Conservation (phyloP, 2,797 vertebrate species). For the Hydrocynus forskahlii region DNA sequence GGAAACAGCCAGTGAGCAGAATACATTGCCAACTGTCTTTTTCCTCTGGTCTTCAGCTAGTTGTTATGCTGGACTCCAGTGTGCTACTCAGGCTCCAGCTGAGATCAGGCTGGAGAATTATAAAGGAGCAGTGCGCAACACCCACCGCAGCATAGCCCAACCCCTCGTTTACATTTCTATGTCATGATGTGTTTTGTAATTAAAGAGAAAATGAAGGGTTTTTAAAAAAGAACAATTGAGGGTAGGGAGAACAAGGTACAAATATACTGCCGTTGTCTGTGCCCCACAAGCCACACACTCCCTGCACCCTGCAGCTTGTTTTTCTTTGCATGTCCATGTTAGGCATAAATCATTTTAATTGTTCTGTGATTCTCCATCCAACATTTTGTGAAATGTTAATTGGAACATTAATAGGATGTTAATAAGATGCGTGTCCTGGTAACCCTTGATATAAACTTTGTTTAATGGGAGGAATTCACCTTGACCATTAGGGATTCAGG, state of each 20-base stretch:
- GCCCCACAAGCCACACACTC: background rate
- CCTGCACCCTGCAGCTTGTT: slow-evolving; percentile 48
- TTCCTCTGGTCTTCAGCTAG: slow-evolving; percentile 2
- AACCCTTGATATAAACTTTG: slow-evolving; percentile 81
- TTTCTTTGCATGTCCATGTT: slow-evolving; percentile 65
- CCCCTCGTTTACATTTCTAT: slow-evolving; percentile 63
- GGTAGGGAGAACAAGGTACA: slow-evolving; percentile 60
- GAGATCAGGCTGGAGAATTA: slow-evolving; percentile 55
- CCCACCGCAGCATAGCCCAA: slow-evolving; percentile 36
- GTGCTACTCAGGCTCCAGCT: slow-evolving; percentile 40
- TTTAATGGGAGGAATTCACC: slow-evolving; percentile 68
- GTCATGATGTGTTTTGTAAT: slow-evolving; percentile 62
- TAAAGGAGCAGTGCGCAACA: slow-evolving; percentile 50
- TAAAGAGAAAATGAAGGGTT: slow-evolving; percentile 44
- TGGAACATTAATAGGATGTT: slow-evolving; percentile 79
- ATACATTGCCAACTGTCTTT: slow-evolving; percentile 12
- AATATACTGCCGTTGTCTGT: slow-evolving; percentile 66
- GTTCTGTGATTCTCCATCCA: slow-evolving; percentile 70
- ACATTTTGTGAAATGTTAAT: slow-evolving; percentile 73
- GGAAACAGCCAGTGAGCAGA: background rate
- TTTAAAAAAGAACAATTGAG: slow-evolving; percentile 64
- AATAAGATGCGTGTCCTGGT: slow-evolving; percentile 76
- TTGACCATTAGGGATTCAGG: slow-evolving; percentile 68
- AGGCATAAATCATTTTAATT: slow-evolving; percentile 80
- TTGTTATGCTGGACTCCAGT: slow-evolving; percentile 21